A percentile compares a stretch with the other conserved stretches of the same genome.
phyloP scores from a whole-genome alignment of 1,140 invertebrate species.

The Anastrepha obliqua region DNA sequence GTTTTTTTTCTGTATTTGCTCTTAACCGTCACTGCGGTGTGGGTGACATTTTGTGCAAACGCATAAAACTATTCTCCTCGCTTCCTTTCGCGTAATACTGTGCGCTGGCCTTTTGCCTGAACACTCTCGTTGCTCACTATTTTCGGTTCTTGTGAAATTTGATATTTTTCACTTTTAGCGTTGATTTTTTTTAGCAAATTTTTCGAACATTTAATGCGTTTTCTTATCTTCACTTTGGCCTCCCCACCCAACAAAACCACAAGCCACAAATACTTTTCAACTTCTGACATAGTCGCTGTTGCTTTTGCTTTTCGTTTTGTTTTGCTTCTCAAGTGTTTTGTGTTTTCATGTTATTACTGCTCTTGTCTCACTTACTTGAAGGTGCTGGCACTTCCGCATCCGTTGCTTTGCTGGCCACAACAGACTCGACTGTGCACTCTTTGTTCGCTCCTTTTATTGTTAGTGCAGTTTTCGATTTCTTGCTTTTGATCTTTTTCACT shows the following conservation, averaged over 20 bases:
- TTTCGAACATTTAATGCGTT: slow-evolving; percentile 11
- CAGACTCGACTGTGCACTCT: background rate
- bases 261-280: slow-evolving; percentile 6
- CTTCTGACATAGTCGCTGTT: background rate
- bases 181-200: background rate
- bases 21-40: background rate
- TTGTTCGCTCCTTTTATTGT: background rate
- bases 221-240: background rate
- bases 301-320: background rate
- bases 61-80: no score
- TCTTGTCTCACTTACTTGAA: background rate
- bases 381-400: slow-evolving; percentile 42
- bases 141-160: slow-evolving; percentile 29
- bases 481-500: background rate
- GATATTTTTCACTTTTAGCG: slow-evolving; percentile 16
- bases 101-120: background rate
- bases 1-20: background rate
- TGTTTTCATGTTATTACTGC: background rate
- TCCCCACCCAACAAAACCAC: background rate
- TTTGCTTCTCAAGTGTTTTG: background rate
- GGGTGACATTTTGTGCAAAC: background rate
- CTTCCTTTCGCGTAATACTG: no score
- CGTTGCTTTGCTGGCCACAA: slow-evolving; percentile 24
- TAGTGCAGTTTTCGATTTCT: background rate
- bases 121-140: background rate